Conservation (phyloP, 2,797 vertebrate genomes). For the Enteromius fasciolatus region DNA sequence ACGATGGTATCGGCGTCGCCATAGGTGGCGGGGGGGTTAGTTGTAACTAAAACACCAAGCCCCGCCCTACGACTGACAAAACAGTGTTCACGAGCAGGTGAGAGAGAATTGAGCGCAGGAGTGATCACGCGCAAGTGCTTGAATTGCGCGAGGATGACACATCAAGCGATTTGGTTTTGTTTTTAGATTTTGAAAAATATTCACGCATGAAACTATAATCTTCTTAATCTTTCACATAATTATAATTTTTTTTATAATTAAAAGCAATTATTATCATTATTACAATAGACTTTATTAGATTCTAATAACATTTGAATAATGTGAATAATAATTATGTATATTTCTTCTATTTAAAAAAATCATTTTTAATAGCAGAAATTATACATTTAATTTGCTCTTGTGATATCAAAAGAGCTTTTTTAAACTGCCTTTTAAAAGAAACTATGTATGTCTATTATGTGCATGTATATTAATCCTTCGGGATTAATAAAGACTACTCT, state of each 20-base stretch:
- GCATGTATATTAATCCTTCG: too few relatives aligned
- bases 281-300: too few relatives aligned
- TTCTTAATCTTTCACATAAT: background rate
- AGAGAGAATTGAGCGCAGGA: too few relatives aligned
- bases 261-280: background rate
- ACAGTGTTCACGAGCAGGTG: too few relatives aligned
- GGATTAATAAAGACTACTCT: too few relatives aligned
- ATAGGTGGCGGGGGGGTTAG: too few relatives aligned
- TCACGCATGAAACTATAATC: background rate
- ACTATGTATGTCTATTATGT: background rate
- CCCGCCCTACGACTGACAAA: too few relatives aligned
- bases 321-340: background rate
- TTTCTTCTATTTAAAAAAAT: background rate
- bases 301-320: too few relatives aligned
- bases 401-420: background rate
- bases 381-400: background rate
- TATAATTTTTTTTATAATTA: background rate
- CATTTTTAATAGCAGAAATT: background rate
- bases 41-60: too few relatives aligned
- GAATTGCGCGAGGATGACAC: too few relatives aligned
- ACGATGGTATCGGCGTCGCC: too few relatives aligned
- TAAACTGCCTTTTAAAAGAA: background rate
- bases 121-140: too few relatives aligned
- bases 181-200: background rate
- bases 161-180: background rate